Base-by-base conservation (phyloP, 1,140 invertebrate genomes). In the Drosophila kanapiae region DNA sequence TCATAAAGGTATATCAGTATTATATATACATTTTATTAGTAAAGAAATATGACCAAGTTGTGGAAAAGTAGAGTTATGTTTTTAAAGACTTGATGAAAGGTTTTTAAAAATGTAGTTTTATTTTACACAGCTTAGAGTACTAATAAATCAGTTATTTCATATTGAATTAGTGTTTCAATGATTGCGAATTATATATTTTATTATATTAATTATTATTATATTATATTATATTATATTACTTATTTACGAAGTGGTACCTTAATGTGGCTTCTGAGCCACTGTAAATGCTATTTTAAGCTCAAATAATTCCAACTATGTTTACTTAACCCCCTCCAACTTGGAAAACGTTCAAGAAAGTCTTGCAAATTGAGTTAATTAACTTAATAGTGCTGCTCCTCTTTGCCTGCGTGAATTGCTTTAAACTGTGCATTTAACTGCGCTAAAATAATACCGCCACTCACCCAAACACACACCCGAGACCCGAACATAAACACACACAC, bases 381-480 rank as follows among this genome's bases (percentile, higher is more conserved):
- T 31, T 11, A 23, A 40, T 7, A 35, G n/a, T 7, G 16, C 40
- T 33, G 33, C 43, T 40, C 11, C 33, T 18, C 59, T 18, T 27
- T 4, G 18, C 18, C 13, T 27, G 13, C 14, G 27, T 38, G 11
- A 59, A 38, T 37, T 27, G 35, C 69, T 49, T 67, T 64, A 64
- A 72, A 64, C 38, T 47, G 53, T 62, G 38, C 40, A 78, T 49
- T 78, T 35, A 70, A 78, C 35, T 72, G 45, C 29, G 37, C 53
- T 59, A 47, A 64, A 71, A 59, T 71, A 78, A 64, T 54, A 63
- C 45, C 35, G 27, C 43, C 54, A 61, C 35, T 53, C 57, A 77
- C 38, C 40, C 35, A 40, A 29, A 23, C 48, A 29, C 40, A 71
- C 35, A 64, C 31, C 49, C 33, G 49, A 33, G 13, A 51, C 9